Base-by-base conservation (phyloP, 2,113 vertebrate species). In the Hemiscyllium ocellatum region DNA sequence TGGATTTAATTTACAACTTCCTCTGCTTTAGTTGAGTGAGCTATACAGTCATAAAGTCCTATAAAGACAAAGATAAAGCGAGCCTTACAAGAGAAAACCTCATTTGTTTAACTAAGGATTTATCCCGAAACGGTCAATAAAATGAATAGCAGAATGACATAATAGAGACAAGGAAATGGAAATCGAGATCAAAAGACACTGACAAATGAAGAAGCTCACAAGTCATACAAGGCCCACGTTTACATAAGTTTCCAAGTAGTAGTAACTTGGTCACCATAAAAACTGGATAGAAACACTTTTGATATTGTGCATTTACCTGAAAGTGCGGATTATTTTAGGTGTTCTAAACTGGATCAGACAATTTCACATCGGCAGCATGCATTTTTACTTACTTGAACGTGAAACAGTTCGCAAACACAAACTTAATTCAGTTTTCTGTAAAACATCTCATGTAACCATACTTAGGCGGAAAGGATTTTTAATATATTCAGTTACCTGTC, bases 11-110 rank as follows among this genome's bases (percentile, higher is more conserved):
- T 95, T 95, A 95, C 94, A 95, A 95, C 94, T 95, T 95, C 69
- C 94, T 52, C 94, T 95, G 68, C 42, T 72, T 95, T 72, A 50
- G 13, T 76, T 95, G 42, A 33, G 37, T 70, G 52, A 95, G 47
- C 91, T 94, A 69, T 70, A 72, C 68, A 52, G 94, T 76, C 94
- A 95, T 95, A 72, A 95, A 95, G 94, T 95, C 94, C 29, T 76
- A 50, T 52, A 52, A 50, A 70, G 65, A 95, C 69, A 70, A 95
- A 72, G 22, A 33, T 26, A 52, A 15, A 15, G 47, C 50, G 52
- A 42, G 33, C 10, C n/a, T 95, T 72, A 37, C 68, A 72, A 95
- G 69, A 95, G 42, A 47, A 94, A 94, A 72, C 12, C 12, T 37
- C 10, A 10, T 70, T 72, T 52, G 72, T 95, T 52, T 95, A 72